phyloP scores from a whole-genome alignment of 2,888 invertebrate genomes.

The Ditula angustiorana region DNA sequence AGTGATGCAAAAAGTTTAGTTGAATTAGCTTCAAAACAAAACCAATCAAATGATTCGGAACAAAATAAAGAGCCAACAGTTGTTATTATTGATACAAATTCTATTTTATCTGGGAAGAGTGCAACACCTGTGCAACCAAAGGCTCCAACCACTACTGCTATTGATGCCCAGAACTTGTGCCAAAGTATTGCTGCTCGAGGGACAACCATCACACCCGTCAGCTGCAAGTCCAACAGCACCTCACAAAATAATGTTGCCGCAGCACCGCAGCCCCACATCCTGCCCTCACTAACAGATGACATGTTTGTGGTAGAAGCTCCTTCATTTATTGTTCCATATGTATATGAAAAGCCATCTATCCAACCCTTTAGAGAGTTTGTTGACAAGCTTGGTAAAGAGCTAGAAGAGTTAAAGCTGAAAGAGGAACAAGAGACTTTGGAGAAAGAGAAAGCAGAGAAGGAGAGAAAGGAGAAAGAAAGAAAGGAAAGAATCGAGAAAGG shows the following conservation, averaged over 20 bases:
- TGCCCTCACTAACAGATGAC: slow-evolving; percentile 95
- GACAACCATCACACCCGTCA: slow-evolving; percentile 85
- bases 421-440: slow-evolving; percentile 67
- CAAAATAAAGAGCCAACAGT: slow-evolving; percentile 91
- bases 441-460: slow-evolving; percentile 52
- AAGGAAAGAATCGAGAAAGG: slow-evolving; percentile 58
- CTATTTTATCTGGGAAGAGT: slow-evolving; percentile 79
- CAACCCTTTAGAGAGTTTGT: slow-evolving; percentile 92
- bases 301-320: slow-evolving; percentile 97
- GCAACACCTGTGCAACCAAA: slow-evolving; percentile 56
- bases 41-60: slow-evolving; percentile 65
- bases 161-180: slow-evolving; percentile 74
- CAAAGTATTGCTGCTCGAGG: slow-evolving; percentile 81
- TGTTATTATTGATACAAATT: slow-evolving; percentile 95
- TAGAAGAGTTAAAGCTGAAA: slow-evolving; percentile 80
- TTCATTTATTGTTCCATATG: slow-evolving; percentile 96
- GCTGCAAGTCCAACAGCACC: slow-evolving; percentile 56
- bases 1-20: slow-evolving; percentile 90
- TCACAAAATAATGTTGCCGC: slow-evolving; percentile 49
- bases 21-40: slow-evolving; percentile 87
- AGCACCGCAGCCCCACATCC: slow-evolving; percentile 76
- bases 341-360: slow-evolving; percentile 95
- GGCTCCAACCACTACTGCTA: slow-evolving; percentile 54
- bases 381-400: slow-evolving; percentile 87
- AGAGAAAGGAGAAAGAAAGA: slow-evolving; percentile 52